These are phyloP conservation scores for Clarias platycephalus DNA, from an alignment of 2,797 vertebrate species.

Conservation along the genomic window DNA sequence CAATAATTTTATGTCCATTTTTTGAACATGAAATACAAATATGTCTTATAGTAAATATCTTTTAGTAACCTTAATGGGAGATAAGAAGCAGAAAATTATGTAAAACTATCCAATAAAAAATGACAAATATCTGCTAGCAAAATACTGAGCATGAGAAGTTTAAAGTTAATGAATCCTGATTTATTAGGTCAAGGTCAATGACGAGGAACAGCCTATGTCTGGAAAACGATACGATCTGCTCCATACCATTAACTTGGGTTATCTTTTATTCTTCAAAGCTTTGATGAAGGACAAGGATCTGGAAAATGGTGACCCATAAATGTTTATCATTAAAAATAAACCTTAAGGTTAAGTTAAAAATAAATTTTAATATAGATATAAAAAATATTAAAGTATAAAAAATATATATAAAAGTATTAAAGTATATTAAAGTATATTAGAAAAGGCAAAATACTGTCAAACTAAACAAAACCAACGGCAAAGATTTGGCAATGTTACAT, in stretches of 20 bases:
- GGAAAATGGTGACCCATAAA: background rate
- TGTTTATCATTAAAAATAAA: background rate
- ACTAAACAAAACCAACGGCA: background rate
- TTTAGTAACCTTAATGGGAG: background rate
- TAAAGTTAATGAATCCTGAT: slow-evolving; percentile 14
- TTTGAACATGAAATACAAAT: background rate
- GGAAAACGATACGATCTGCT: background rate
- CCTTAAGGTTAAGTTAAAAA: background rate
- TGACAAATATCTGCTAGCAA: background rate
- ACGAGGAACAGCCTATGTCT: background rate
- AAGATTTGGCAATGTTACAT: background rate
- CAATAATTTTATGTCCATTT: background rate
- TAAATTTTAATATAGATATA: background rate
- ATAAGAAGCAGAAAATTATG: background rate
- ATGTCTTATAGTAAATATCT: background rate
- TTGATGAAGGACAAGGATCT: background rate
- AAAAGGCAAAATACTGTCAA: background rate
- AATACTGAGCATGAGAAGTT: background rate
- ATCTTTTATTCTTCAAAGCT: background rate
- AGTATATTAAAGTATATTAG: no score
- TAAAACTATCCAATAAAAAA: background rate
- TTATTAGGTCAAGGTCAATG: slow-evolving; percentile 10
- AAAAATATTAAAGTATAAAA: background rate
- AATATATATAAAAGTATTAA: no score
- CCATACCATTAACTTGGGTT: background rate